Base-by-base conservation (phyloP, 2,113 vertebrate species). In the Sebastes fasciatus region DNA sequence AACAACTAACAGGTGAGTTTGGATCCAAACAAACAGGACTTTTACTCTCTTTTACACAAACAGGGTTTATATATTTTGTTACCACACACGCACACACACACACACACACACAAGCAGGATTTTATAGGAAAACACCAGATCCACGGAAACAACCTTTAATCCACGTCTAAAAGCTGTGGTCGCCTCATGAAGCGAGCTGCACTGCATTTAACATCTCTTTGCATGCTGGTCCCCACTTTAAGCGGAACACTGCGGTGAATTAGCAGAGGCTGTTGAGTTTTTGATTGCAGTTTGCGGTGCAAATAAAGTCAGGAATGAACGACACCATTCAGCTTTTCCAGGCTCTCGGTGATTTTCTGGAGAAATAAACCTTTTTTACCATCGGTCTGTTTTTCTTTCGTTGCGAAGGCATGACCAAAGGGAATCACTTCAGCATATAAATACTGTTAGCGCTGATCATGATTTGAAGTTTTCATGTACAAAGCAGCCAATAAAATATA, bases 271-370 rank as follows among this genome's bases (percentile, higher is more conserved):
- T 79, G 82, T 21, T 79, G 82, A 84, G 86, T 74, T 55, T 89
- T 87, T 90, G 88, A 90, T 92, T 91, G 89, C 72, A 83, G 69
- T 75, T 92, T 87, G 90, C 51, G 89, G 89, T 55, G 10, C 65
- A 89, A 86, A 92, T 91, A 91, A 89, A 93, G 63, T 80, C 0
- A 6, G 81, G 87, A 89, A 91, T 92, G 83, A 92, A 89, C 87
- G 90, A 87, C 80, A 89, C 10, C 82, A 68, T 83, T 86, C 80
- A 88, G 87, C 78, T 80, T 80, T 88, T 88, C 87, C 85, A 80
- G 63, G 49, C 77, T 87, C 5, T 13, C 23, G 69, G 26, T 73
- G 76, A 84, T 68, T 74, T 60, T 49, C 19, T 21, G 26, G 77
- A 74, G 73, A 74, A 89, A 75, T 49, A 80, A 81, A 80, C 13